Evolutionary conservation across 2,797 vertebrate genomes (phyloP).

Genomic region (Lepilemur septentrionalis): DNA sequence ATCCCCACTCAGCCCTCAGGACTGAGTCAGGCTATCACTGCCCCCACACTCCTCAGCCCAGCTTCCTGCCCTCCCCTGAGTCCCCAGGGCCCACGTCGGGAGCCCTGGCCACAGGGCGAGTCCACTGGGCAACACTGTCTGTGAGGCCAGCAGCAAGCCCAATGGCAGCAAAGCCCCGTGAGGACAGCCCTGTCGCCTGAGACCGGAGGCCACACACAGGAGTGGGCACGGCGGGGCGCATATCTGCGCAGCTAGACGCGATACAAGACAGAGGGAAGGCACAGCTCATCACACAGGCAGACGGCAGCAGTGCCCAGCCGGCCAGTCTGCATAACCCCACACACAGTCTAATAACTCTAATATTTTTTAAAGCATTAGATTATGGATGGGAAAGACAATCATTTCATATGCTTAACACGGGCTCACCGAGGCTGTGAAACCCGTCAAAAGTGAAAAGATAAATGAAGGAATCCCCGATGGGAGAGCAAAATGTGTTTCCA

Average conservation of each 20-base stretch:
- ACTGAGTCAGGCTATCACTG: neutral
- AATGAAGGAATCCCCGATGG: neutral
- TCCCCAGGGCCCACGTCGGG: neutral
- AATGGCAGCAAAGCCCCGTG: neutral
- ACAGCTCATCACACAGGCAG: neutral
- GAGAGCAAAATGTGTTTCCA: neutral
- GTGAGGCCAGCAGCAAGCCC: neutral
- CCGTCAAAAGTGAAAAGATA: neutral
- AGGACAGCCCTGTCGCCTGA: rapidly evolving
- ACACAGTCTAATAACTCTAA: neutral
- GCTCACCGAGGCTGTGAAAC: neutral
- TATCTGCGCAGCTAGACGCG: neutral
- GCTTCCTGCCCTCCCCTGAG: neutral
- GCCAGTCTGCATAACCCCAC: neutral
- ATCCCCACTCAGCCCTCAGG: neutral
- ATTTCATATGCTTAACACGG: too few species aligned
- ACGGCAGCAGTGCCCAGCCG: too few species aligned
- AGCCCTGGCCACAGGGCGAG: neutral
- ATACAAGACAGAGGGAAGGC: neutral
- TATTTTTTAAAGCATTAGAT: neutral
- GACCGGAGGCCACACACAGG: neutral
- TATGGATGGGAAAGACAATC: neutral
- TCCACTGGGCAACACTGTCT: rapidly evolving
- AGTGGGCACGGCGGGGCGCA: neutral
- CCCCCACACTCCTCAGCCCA: neutral